Percentiles rank a stretch among this genome's conserved stretches.
These are phyloP conservation scores for Orthosia gothica DNA, from an alignment of 2,888 invertebrate species.

Conservation along the genomic window DNA sequence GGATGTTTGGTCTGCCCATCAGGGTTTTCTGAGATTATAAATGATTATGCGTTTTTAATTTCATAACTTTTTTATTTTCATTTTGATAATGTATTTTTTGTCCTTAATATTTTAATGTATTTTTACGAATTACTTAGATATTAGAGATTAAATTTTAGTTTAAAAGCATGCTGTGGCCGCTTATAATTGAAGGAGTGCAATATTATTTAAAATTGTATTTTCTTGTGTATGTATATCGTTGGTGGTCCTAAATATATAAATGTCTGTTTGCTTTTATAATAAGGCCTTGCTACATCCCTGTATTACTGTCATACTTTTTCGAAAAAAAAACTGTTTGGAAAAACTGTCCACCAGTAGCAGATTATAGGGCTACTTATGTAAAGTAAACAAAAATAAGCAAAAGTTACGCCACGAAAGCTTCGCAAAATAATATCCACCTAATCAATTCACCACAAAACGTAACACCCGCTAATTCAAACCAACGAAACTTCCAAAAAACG, in stretches of 20 bases:
- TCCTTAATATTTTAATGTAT: no score
- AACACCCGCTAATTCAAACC: constrained; percentile 29
- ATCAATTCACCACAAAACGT: constrained; percentile 28
- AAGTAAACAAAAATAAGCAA: background rate
- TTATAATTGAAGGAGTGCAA: no score
- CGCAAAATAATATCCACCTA: background rate
- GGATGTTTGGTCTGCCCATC: background rate
- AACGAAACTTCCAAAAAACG: constrained; percentile 45
- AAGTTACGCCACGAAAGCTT: background rate
- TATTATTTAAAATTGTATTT: no score
- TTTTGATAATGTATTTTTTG: background rate
- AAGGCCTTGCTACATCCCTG: no score
- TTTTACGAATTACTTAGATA: no score
- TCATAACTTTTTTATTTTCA: background rate
- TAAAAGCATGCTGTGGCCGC: no score
- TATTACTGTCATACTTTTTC: no score
- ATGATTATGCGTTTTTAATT: background rate
- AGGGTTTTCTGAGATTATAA: background rate
- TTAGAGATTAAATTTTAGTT: no score
- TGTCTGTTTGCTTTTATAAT: no score
- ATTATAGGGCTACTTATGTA: background rate
- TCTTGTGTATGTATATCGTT: no score
- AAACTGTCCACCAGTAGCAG: background rate
- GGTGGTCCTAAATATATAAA: no score
- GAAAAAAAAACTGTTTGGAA: no score